Evolutionary conservation across 2,888 invertebrate species (phyloP), one percentile per base, ranked within the genome.

Genomic region (Tromatobia lineatoria): DNA sequence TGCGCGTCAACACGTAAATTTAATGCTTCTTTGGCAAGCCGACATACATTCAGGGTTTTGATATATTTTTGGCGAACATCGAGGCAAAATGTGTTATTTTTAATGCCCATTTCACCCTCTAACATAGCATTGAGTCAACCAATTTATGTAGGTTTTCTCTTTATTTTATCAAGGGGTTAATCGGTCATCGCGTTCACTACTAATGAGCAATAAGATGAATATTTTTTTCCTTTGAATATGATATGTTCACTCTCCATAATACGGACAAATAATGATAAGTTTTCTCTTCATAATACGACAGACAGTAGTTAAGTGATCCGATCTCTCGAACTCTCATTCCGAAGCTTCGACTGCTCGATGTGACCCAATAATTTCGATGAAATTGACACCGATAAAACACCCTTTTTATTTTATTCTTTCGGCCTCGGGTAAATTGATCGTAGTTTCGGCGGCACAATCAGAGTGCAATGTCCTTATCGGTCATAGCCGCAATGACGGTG

Each of bases 391-490:
- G 71, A 52, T 75, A 45, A 23, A 57, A 50, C 52, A 15, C 23
- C 71, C 34, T 70, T 29, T 71, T 42, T 45, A 80, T 23, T 67
- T 67, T 20, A 18, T 20, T 70, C 76, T 82, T 80, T 47, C 47
- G 71, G 71, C 50, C 71, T 71, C 50, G 80, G 59, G 66, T 15
- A 71, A 76, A 67, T 69, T 61, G 71, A 76, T 80, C 29, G 71
- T 52, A 57, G 75, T 47, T 47, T 71, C 42, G 20, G 50, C 38
- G 38, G 64, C 66, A 54, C 34, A 45, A n/a, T 79, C 64, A 50
- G 74, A 74, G 64, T n/a, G 71, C 34, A 73, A 13, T 20, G 59
- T 38, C 73, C 59, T 83, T 83, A 83, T 80, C 83, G 80, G 77
- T 80, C 83, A 73, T 77, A 83, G 75, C 71, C 80, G 77, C 80